Conservation (phyloP, 2,888 invertebrate genomes). For the Lepidochitona cinerea region DNA sequence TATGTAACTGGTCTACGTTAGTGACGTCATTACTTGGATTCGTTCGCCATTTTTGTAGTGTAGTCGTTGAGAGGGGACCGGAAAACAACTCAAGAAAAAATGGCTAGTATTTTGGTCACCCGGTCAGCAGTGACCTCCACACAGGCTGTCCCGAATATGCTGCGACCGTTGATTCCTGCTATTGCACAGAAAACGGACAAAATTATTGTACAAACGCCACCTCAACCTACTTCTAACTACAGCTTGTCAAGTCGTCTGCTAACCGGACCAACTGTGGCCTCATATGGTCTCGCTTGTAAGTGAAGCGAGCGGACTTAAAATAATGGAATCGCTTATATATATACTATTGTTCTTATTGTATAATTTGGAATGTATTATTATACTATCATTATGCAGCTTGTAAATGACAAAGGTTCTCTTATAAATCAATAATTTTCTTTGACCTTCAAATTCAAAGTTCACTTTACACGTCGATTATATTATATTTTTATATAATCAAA, state of each 20-base stretch:
- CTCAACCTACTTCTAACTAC: slow-evolving; percentile 17
- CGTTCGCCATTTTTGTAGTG: slow-evolving; percentile 13
- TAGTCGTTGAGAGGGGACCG: not conserved
- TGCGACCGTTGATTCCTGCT: slow-evolving; percentile 37
- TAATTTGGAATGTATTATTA: no score
- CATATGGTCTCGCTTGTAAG: slow-evolving; percentile 25
- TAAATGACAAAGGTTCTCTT: no score
- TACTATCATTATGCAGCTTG: no score
- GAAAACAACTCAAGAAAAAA: slow-evolving; percentile 31
- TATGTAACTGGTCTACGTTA: not conserved
- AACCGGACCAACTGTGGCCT: slow-evolving; percentile 13
- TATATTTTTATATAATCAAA: no score
- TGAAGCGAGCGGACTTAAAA: not conserved
- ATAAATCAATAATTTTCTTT: no score
- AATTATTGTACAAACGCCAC: not conserved
- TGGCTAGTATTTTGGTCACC: slow-evolving; percentile 38
- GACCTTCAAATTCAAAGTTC: no score
- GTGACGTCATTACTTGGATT: slow-evolving; percentile 12
- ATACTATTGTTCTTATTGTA: no score
- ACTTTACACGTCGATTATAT: no score
- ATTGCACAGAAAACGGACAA: slow-evolving; percentile 30
- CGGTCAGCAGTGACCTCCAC: slow-evolving; percentile 48
- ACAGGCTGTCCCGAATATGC: slow-evolving; percentile 43
- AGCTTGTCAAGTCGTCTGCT: slow-evolving; percentile 22
- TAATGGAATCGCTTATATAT: not conserved